phyloP scores from a whole-genome alignment of 1,140 invertebrate genomes.

The Drosophila simulans region DNA sequence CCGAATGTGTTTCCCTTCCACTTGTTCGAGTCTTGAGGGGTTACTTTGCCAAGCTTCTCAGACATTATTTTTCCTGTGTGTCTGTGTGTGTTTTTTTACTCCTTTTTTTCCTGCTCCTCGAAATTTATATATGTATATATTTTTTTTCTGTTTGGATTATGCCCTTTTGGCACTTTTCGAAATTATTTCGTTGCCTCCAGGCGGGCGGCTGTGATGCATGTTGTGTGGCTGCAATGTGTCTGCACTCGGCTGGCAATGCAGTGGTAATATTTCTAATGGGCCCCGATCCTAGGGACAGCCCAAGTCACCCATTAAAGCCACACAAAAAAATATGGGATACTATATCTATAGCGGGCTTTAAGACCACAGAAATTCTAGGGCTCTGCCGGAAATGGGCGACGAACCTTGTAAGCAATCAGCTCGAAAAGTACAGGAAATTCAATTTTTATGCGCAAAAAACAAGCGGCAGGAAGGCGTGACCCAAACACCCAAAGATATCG shows the following conservation, averaged over 20 bases:
- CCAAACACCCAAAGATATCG: slow-evolving; percentile 40
- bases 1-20: slow-evolving; percentile 65
- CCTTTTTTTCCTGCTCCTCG: slow-evolving; percentile 24
- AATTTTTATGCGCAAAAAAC: slow-evolving; percentile 70
- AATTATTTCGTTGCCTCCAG: slow-evolving; percentile 70
- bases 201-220: slow-evolving; percentile 30
- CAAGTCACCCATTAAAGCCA: slow-evolving; percentile 19
- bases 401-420: slow-evolving; percentile 64
- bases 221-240: slow-evolving; percentile 47
- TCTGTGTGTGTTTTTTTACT: slow-evolving; percentile 26
- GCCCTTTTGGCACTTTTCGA: slow-evolving; percentile 80
- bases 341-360: slow-evolving; percentile 23
- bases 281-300: slow-evolving; percentile 12
- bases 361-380: slow-evolving; percentile 22
- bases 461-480: slow-evolving; percentile 44
- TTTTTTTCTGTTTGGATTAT: slow-evolving; percentile 54
- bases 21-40: slow-evolving; percentile 71
- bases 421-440: slow-evolving; percentile 71
- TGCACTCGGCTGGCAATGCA: slow-evolving; percentile 46
- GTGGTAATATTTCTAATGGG: slow-evolving; percentile 69
- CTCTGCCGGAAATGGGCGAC: slow-evolving; percentile 58
- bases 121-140: neutral
- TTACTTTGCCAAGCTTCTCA: slow-evolving; percentile 69
- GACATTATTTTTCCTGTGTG: slow-evolving; percentile 50
- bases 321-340: neutral